Evolutionary conservation across 1,140 invertebrate genomes (phyloP).

Genomic region (Drosophila nigrodunni): DNA sequence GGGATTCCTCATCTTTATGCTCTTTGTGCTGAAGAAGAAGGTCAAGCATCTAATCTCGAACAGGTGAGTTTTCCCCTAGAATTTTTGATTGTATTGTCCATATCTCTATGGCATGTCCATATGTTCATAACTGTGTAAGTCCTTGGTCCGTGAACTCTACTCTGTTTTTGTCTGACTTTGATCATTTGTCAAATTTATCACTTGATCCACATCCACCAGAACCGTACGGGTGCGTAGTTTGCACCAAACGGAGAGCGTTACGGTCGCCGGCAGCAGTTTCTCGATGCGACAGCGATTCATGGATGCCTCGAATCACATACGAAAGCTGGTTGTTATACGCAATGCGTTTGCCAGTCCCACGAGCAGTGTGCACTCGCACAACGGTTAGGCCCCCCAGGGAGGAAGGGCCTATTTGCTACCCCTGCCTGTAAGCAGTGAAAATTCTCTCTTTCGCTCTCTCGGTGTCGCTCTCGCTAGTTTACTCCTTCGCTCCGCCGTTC

Average conservation of each 20-base stretch:
- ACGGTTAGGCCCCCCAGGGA: constrained; percentile 42
- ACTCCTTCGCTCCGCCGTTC: background rate
- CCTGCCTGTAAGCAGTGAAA: constrained; percentile 2
- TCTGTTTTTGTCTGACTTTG: constrained; percentile 11
- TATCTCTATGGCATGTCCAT: background rate
- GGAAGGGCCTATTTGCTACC: background rate
- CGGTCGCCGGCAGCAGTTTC: constrained; percentile 55
- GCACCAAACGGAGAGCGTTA: constrained; percentile 75
- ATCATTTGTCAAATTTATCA: background rate
- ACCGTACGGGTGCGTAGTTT: constrained; percentile 75
- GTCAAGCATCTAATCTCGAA: constrained; percentile 85
- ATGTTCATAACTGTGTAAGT: constrained; percentile 44
- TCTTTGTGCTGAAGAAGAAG: constrained; percentile 87
- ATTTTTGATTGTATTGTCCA: constrained; percentile 25
- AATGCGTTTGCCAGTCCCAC: constrained; percentile 69
- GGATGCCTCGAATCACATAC: constrained; percentile 77
- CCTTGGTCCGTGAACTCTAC: background rate
- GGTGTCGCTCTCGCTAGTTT: background rate
- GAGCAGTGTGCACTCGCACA: constrained; percentile 67
- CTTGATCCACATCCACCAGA: constrained; percentile 45
- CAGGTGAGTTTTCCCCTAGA: constrained; percentile 76
- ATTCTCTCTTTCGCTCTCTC: background rate
- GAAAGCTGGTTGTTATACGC: constrained; percentile 76
- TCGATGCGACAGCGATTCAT: constrained; percentile 76
- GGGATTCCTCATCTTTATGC: constrained; percentile 87